phyloP scores from a whole-genome alignment of 2,113 vertebrate species.

The Thomomys bottae region DNA sequence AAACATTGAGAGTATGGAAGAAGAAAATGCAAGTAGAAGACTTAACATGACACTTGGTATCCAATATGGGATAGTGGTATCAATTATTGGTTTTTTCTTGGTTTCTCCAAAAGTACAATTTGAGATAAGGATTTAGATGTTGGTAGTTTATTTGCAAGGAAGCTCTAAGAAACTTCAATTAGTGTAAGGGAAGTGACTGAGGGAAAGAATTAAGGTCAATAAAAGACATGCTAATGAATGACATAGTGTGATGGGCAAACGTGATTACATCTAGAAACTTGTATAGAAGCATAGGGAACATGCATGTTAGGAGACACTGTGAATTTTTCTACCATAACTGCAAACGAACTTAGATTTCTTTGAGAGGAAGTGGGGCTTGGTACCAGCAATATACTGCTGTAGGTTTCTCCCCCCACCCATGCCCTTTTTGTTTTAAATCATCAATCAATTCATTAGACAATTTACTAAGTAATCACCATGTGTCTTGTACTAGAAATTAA shows the following conservation, averaged over 20 bases:
- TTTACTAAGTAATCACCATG: neutral
- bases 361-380: neutral
- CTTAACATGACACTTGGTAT: neutral
- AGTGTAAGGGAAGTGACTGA: neutral
- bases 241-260: neutral
- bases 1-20: neutral
- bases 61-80: neutral
- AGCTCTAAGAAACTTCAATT: neutral
- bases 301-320: accelerated
- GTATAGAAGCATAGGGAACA: neutral
- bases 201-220: neutral
- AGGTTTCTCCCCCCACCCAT: neutral
- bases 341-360: neutral
- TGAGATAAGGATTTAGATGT: neutral
- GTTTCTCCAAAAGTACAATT: neutral
- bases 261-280: neutral
- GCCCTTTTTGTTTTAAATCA: neutral
- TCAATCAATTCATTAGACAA: neutral
- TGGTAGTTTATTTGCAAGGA: neutral
- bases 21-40: neutral
- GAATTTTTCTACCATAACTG: neutral
- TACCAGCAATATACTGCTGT: neutral
- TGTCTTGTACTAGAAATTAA: neutral
- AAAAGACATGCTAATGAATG: neutral
- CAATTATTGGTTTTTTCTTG: neutral